Percentiles rank a stretch among this genome's conserved stretches.
Conservation (phyloP, 2,797 vertebrate genomes). For the Megalops cyprinoides region DNA sequence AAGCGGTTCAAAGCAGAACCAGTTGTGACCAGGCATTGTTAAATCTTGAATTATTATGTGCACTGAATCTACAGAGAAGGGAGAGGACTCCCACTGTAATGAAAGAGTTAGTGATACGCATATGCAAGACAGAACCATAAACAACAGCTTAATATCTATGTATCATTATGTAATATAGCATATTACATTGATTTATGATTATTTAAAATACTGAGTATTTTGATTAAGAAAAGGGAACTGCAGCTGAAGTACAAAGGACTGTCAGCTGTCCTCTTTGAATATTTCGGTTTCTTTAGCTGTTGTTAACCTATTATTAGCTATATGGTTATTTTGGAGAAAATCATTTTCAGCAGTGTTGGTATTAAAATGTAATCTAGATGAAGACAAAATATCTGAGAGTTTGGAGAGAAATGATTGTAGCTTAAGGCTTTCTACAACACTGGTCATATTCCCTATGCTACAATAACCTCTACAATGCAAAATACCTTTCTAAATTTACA, state of each 20-base stretch:
- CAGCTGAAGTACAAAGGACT: not conserved
- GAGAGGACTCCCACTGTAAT: not conserved
- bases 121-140: not conserved
- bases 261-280: not conserved
- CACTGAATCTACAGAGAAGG: not conserved
- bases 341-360: not conserved
- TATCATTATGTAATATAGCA: too few relatives aligned
- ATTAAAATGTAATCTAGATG: not conserved
- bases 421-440: not conserved
- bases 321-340: not conserved
- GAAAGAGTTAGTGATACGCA: not conserved
- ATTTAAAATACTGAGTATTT: not conserved
- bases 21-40: not conserved
- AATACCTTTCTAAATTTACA: conserved; percentile 61
- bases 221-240: not conserved
- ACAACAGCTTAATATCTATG: too few relatives aligned
- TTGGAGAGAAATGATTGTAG: not conserved
- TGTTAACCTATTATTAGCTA: not conserved
- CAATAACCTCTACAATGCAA: conserved; percentile 58
- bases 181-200: not conserved
- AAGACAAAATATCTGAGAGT: not conserved
- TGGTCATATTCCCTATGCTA: conserved; percentile 40
- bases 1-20: not conserved
- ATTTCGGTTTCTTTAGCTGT: not conserved
- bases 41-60: not conserved